Conservation (phyloP, 2,113 vertebrate genomes). For the Perca fluviatilis region DNA sequence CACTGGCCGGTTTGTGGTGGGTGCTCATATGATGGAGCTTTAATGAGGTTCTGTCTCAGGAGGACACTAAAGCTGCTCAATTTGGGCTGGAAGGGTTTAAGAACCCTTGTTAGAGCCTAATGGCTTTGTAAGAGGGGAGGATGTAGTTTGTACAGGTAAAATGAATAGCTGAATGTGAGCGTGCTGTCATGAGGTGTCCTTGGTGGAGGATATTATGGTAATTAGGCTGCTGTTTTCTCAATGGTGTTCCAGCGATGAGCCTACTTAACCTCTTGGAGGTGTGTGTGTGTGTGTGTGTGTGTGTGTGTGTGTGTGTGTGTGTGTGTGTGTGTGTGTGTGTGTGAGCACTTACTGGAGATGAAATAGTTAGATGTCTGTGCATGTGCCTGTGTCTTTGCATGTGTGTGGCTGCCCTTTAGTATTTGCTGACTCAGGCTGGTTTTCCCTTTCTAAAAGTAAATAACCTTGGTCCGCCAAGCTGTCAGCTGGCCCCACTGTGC, state of each 20-base stretch:
- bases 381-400: neutral
- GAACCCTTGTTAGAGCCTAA: constrained; percentile 65
- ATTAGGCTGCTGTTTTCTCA: constrained; percentile 71
- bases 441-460: constrained; percentile 77
- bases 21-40: constrained; percentile 38
- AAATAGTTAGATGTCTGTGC: constrained; percentile 27
- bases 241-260: constrained; percentile 44
- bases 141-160: constrained; percentile 60
- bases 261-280: constrained; percentile 53
- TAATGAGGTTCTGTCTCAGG: constrained; percentile 55
- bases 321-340: constrained; percentile 6
- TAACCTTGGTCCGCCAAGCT: constrained; percentile 77
- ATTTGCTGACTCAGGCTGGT: constrained; percentile 73
- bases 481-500: constrained; percentile 70
- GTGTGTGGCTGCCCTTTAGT: constrained; percentile 50
- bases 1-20: constrained; percentile 22
- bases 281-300: constrained; percentile 5
- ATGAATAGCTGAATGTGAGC: constrained; percentile 57
- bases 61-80: constrained; percentile 56
- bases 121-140: constrained; percentile 59
- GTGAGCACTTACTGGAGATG: neutral
- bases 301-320: constrained; percentile 25
- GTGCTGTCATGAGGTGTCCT: constrained; percentile 57
- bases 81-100: constrained; percentile 59
- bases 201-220: constrained; percentile 69